phyloP scores from a whole-genome alignment of 2,797 vertebrate species.

The Ficedula albicollis region DNA sequence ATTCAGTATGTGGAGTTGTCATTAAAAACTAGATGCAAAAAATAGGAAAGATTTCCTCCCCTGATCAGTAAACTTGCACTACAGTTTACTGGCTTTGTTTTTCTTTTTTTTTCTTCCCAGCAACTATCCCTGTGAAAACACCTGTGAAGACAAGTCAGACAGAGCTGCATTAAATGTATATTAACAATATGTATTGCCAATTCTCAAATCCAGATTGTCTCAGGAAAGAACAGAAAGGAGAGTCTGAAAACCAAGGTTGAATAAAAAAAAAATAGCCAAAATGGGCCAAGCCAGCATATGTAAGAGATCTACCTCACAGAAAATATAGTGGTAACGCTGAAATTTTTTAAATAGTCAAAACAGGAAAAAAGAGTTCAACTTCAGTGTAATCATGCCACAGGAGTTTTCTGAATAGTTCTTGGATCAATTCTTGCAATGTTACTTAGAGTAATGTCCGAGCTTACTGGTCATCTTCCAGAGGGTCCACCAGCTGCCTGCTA shows the following conservation, averaged over 20 bases:
- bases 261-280: not conserved
- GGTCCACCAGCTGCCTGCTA: conserved; percentile 39
- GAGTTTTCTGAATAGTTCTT: conserved; percentile 39
- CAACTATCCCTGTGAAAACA: not conserved
- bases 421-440: conserved; percentile 29
- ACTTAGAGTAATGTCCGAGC: conserved; percentile 42
- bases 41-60: not conserved
- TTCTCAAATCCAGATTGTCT: not conserved
- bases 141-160: conserved; percentile 6
- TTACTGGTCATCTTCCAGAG: conserved; percentile 31
- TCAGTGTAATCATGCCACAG: conserved; percentile 35
- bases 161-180: not conserved
- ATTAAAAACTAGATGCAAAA: not conserved
- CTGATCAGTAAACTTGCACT: not conserved
- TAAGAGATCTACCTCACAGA: not conserved
- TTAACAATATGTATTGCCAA: not conserved
- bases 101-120: not conserved
- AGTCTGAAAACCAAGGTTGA: not conserved
- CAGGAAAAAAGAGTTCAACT: conserved; percentile 58
- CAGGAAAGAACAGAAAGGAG: not conserved
- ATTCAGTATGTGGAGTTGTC: not conserved
- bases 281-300: not conserved
- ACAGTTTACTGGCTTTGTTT: not conserved
- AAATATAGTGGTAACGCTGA: conserved; percentile 34
- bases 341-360: conserved; percentile 57